Base-by-base conservation (phyloP, 2,797 vertebrate species). In the Eleutherodactylus coqui region DNA sequence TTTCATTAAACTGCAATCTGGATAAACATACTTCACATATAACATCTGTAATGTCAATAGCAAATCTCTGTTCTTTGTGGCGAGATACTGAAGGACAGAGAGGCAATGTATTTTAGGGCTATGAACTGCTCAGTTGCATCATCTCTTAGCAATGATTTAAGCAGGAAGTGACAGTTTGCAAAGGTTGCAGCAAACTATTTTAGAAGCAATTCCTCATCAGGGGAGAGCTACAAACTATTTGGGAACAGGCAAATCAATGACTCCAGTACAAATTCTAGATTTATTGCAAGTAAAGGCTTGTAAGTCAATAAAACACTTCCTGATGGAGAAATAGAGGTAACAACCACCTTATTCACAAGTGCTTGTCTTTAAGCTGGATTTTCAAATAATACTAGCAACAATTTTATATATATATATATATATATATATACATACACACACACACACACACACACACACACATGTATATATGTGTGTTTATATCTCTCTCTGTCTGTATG, bases 131-230 rank as follows among this genome's bases (percentile, higher is more conserved):
- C 79, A 82, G 45, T 69, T 70, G 64, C 79, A 70, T 51, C 79
- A 70, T 70, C 53, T 82, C 67, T 72, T 82, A 82, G 67, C 67
- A 72, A 82, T 82, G 67, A 82, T 82, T 82, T 82, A 82, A 43
- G 34, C 47, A 55, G 53, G 80, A 53, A 73, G 67, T 82, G 80
- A 82, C 80, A 82, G 67, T 55, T 43, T 27, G 80, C 80, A 82
- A 82, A 73, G 80, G 80, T 32, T 82, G 80, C 80, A 82, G 80
- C 70, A 82, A 82, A 82, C 80, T 82, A 82, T 73, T 55, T 82
- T 58, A 73, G 80, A 72, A 82, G 80, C 38, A 36, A 82, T 82
- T 55, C 49, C 58, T 82, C 80, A 72, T 55, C 19, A 53, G 36
- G 58, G 16, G 67, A 51, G 67, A 82, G 47, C 67, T 41, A 41